Evolutionary conservation across 2,113 vertebrate species (phyloP), one percentile per base, ranked within the genome.

Genomic region (Gymnorhina tibicen): DNA sequence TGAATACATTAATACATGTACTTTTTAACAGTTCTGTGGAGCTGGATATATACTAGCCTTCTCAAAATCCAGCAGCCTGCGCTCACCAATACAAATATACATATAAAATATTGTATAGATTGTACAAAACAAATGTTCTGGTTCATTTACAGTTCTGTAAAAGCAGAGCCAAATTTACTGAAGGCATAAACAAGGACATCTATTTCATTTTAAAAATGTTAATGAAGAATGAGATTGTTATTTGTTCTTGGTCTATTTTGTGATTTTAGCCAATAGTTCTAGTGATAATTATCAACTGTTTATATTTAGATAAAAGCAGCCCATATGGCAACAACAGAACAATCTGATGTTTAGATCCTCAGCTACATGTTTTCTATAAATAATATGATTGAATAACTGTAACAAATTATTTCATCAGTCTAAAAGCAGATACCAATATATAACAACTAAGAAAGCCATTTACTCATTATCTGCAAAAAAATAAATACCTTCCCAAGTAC

Each of bases 341-440:
- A 95, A 95, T 95, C 94, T 66, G 82, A 80, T 90, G 84, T 91
- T 92, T 95, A 86, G 62, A 95, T 96, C 92, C 95, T 91, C 96
- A 85, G 83, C 66, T 95, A 91, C 92, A 70, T 72, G 82, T 66
- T 97, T 96, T 92, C 96, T 95, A 96, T 95, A 97, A 97, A 96
- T 96, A 96, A 91, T 85, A 85, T 95, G 97, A 97, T 95, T 88
- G 81, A 96, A 97, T 90, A 78, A 92, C 50, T 93, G 93, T 90
- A 91, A 88, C 94, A 96, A 95, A 96, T 95, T 96, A 94, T 96
- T 96, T 95, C 94, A 96, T 96, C 92, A 92, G 92, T 92, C 87
- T 93, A 89, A 96, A 96, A 96, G 79, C 80, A 85, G 74, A 95
- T 76, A 76, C 76, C 92, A 84, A 85, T 95, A 96, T 70, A 33